Conservation (phyloP, 1,140 invertebrate species). For the Meloidogyne chitwoodi region DNA sequence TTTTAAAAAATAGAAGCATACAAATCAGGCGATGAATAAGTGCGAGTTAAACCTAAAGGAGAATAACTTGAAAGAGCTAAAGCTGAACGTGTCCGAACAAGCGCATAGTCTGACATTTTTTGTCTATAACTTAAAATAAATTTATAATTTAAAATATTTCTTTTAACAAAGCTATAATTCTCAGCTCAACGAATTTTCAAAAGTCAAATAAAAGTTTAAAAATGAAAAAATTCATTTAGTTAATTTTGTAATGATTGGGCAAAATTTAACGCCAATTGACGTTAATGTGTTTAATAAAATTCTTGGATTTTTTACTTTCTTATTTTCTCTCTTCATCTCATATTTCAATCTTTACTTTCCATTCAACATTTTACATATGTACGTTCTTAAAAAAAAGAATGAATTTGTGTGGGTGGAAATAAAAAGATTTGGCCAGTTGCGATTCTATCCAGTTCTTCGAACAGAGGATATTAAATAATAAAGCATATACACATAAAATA, state of each 20-base stretch:
- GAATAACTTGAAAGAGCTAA: constrained; percentile 34
- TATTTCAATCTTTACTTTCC: not conserved
- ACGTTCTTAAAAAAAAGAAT: not conserved
- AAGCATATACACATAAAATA: not conserved
- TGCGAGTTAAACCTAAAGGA: constrained; percentile 28
- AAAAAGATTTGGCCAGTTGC: not conserved
- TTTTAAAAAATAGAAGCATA: constrained; percentile 20
- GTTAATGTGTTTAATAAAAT: not conserved
- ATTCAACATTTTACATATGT: not conserved
- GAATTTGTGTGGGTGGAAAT: not conserved
- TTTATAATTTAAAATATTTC: not conserved
- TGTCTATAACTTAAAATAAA: not conserved
- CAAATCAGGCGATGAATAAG: constrained; percentile 39
- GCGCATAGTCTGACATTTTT: constrained; percentile 34
- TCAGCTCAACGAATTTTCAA: not conserved
- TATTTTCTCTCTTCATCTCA: not conserved
- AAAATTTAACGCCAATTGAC: not conserved
- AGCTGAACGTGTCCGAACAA: constrained; percentile 37
- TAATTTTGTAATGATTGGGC: not conserved
- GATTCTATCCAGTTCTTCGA: not conserved
- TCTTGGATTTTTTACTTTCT: not conserved
- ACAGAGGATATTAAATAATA: not conserved
- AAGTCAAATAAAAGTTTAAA: not conserved
- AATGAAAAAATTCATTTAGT: not conserved
- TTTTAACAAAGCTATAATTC: too few relatives aligned